Conservation (phyloP, 2,888 invertebrate genomes). For the Sipunculus nudus region DNA sequence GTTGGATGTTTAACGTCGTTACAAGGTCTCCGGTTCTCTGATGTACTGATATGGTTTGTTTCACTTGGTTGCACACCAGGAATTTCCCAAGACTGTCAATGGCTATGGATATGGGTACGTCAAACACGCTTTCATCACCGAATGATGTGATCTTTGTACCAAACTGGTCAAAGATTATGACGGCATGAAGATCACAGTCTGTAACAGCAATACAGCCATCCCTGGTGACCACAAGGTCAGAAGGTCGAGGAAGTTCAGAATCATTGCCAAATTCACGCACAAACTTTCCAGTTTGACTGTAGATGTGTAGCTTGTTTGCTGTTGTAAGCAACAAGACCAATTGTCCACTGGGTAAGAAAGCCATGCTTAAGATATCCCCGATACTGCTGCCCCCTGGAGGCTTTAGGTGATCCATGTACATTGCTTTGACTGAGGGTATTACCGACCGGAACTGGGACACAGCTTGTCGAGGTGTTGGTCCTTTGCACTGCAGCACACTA, state of each 20-base stretch:
- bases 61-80: conserved; percentile 36
- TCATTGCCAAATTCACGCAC: conserved; percentile 32
- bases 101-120: conserved; percentile 26
- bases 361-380: conserved; percentile 21
- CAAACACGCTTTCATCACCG: conserved; percentile 23
- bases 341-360: conserved; percentile 25
- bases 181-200: conserved; percentile 18
- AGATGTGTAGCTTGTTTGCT: conserved; percentile 29
- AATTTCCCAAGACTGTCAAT: conserved; percentile 23
- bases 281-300: conserved; percentile 18
- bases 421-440: conserved; percentile 24
- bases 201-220: conserved; percentile 34
- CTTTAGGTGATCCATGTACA: conserved; percentile 26
- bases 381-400: conserved; percentile 2
- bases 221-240: conserved; percentile 25
- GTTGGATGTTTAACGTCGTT: conserved; percentile 10
- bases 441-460: conserved; percentile 10
- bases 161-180: conserved; percentile 27
- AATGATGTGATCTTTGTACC: conserved; percentile 19
- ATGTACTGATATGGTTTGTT: conserved; percentile 30
- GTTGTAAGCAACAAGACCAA: conserved; percentile 18
- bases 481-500: conserved; percentile 20
- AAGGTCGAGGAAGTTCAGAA: conserved; percentile 28
- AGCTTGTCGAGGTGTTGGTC: neutral
- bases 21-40: conserved; percentile 25